Percentiles rank a stretch among this genome's conserved stretches.
Evolutionary conservation across 1,140 invertebrate species (phyloP).

Genomic region (Diachasma alloeum): DNA sequence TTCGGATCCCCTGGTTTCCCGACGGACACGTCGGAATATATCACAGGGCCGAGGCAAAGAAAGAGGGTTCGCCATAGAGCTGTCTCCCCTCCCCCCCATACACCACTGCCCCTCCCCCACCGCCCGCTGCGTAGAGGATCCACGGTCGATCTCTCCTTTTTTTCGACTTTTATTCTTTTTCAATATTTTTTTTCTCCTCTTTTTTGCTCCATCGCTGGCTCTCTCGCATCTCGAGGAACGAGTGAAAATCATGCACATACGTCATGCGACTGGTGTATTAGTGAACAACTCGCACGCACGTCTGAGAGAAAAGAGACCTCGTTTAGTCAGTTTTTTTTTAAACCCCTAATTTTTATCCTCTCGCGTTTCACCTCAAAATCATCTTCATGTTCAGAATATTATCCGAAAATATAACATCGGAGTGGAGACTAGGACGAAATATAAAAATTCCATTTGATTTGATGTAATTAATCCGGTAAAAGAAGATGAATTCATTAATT

Average conservation of each 20-base stretch:
- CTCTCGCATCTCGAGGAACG: background rate
- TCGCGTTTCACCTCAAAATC: background rate
- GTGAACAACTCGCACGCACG: background rate
- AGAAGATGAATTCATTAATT: too few species aligned
- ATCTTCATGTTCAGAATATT: background rate
- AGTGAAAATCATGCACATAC: constrained; percentile 17
- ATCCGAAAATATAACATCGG: too few species aligned
- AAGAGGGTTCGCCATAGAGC: constrained; percentile 46
- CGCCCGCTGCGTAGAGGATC: constrained; percentile 25
- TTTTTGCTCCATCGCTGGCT: background rate
- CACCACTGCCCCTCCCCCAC: constrained; percentile 33
- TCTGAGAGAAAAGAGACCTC: background rate
- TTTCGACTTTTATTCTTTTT: background rate
- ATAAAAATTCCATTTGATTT: too few species aligned
- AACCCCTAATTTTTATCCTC: background rate
- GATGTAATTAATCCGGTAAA: too few species aligned
- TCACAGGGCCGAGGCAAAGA: constrained; percentile 30
- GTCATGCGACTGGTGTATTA: constrained; percentile 6
- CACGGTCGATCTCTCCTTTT: constrained; percentile 18
- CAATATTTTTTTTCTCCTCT: constrained; percentile 1
- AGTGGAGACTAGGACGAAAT: too few species aligned
- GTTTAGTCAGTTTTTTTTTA: background rate
- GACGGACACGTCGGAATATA: constrained; percentile 15
- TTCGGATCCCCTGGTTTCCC: constrained; percentile 3
- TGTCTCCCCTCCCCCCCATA: constrained; percentile 51